Percentiles rank a stretch among this genome's conserved stretches.
Evolutionary conservation across 2,113 vertebrate species (phyloP).

Genomic region (Nicator chloris): DNA sequence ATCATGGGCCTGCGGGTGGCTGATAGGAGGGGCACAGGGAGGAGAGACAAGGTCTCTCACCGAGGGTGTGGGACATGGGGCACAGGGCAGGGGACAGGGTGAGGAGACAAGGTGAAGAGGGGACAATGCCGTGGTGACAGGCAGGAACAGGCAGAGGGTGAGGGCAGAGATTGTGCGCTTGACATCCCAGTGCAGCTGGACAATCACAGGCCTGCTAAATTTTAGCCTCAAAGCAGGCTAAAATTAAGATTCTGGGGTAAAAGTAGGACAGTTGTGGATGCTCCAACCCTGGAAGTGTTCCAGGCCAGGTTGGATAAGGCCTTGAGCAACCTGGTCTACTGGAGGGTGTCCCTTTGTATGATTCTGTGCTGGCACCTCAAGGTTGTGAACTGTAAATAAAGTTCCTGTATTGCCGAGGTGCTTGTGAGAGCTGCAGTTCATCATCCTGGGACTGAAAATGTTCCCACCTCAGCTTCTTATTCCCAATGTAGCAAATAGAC

Average conservation of each 20-base stretch:
- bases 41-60: too few species aligned
- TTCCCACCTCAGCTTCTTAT: background rate
- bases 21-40: background rate
- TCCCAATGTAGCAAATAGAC: background rate
- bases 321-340: background rate
- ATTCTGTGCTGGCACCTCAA: background rate
- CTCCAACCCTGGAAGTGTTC: background rate
- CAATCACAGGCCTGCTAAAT: background rate
- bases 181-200: background rate
- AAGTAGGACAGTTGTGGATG: background rate
- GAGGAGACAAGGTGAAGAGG: too few species aligned
- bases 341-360: background rate
- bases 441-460: background rate
- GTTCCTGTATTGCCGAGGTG: accelerated
- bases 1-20: background rate
- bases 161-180: background rate
- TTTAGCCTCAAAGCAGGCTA: background rate
- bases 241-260: background rate
- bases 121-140: background rate
- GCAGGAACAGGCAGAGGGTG: background rate
- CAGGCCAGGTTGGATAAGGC: background rate
- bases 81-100: background rate
- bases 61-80: background rate
- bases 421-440: background rate
- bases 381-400: background rate